Evolutionary conservation across 2,113 vertebrate species (phyloP).

Genomic region (Sitta europaea): DNA sequence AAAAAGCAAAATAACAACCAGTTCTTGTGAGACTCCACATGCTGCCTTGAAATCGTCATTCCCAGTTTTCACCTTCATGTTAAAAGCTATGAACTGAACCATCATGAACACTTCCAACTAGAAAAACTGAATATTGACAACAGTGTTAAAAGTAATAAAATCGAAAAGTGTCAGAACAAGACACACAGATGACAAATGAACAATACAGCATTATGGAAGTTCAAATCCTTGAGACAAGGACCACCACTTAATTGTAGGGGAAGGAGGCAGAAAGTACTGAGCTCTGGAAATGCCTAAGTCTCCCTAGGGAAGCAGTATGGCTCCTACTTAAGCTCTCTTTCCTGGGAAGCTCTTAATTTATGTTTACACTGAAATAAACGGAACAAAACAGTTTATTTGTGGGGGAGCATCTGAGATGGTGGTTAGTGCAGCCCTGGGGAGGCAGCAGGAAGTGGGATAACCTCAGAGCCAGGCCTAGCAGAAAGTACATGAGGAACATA

Average conservation of each 20-base stretch:
- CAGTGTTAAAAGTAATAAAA: neutral
- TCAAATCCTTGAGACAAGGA: slow-evolving; percentile 7
- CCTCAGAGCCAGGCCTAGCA: slow-evolving; percentile 62
- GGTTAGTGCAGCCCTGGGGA: slow-evolving; percentile 57
- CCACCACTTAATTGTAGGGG: slow-evolving; percentile 20
- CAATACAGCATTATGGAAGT: neutral
- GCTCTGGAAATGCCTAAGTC: slow-evolving; percentile 41
- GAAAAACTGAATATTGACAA: neutral
- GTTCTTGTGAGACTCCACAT: neutral
- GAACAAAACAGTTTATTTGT: slow-evolving; percentile 66
- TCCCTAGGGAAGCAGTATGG: slow-evolving; percentile 54
- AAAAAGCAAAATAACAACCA: neutral
- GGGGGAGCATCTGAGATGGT: slow-evolving; percentile 54
- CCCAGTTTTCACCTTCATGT: neutral
- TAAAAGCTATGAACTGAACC: neutral
- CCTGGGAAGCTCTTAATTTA: slow-evolving; percentile 70
- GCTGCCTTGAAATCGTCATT: neutral
- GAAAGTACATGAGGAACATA: slow-evolving; percentile 56
- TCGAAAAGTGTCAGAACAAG: neutral
- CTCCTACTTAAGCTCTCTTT: slow-evolving; percentile 57
- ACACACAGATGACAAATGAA: neutral
- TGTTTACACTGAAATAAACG: slow-evolving; percentile 71
- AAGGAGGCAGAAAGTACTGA: slow-evolving; percentile 33
- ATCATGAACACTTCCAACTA: neutral
- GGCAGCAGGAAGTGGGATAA: slow-evolving; percentile 73